phyloP scores from a whole-genome alignment of 2,888 invertebrate species.

The Cataglyphis altisquamis region DNA sequence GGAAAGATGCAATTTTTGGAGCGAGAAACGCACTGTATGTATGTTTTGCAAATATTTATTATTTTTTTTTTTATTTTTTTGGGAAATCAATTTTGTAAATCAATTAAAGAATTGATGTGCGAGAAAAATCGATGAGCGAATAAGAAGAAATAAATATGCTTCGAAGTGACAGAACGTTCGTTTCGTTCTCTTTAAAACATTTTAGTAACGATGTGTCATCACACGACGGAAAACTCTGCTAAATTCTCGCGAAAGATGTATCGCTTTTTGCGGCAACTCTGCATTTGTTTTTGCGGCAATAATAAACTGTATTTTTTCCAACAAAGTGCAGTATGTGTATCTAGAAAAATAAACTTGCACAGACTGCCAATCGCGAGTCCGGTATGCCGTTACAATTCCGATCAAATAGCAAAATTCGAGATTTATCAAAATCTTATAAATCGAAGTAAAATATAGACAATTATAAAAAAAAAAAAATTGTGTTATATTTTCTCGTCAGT shows the following conservation, averaged over 20 bases:
- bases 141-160: not conserved
- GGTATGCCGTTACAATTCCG: not conserved
- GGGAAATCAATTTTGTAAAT: not conserved
- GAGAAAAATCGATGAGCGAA: not conserved
- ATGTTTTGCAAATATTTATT: not conserved
- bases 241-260: conserved; percentile 9
- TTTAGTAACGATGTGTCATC: conserved; percentile 36
- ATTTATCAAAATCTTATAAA: conserved; percentile 22
- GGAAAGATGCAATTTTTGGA: not conserved
- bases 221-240: not conserved
- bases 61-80: not conserved
- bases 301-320: conserved; percentile 49
- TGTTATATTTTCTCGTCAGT: conserved; percentile 14
- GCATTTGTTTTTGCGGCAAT: conserved; percentile 50
- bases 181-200: conserved; percentile 18
- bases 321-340: not conserved
- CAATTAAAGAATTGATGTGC: not conserved
- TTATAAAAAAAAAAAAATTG: conserved; percentile 11
- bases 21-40: not conserved
- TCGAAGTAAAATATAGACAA: conserved; percentile 34
- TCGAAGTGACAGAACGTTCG: not conserved
- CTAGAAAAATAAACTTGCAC: conserved; percentile 16
- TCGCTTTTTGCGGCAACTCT: conserved; percentile 42
- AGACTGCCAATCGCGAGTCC: conserved; percentile 34
- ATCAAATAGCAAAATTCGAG: conserved; percentile 22